Evolutionary conservation across 2,797 vertebrate genomes (phyloP), one percentile per base, ranked within the genome.

Genomic region (Gymnoscopelus braueri): DNA sequence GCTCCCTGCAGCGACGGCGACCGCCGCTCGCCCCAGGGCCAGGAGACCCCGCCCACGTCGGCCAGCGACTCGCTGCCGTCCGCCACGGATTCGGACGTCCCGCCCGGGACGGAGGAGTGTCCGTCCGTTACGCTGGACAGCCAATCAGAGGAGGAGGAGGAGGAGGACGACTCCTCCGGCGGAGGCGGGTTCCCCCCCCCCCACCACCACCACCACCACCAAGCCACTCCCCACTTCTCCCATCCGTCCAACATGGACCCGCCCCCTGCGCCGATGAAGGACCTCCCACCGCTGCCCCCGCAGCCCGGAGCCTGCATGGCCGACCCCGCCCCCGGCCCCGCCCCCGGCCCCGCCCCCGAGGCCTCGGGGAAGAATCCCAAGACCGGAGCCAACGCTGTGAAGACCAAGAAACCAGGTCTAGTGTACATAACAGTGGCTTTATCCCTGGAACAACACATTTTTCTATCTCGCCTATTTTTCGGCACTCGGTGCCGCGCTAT

Each of bases 261-360:
- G 0, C 91, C 93, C 0, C 95, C 96, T 0, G 93, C 93, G 7
- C 91, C 94, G 0, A 79, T 96, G 55, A 96, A 94, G 67, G 96
- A 97, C 29, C 91, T 95, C 2, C 94, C 92, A 0, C 96, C 96
- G 0, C 71, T 96, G 52, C 95, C 96, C 0, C 90, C 95, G 3
- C 95, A 95, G 2, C 95, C 95, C 0, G 94, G 95, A 0, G 92
- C 96, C 75, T 97, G 97, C 87, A 98, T 97, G 96, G 94, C 94
- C 0, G 96, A 98, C 79, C 82, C 95, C 0, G 96, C 96, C 58
- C 71, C 87, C 1, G 87, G 98, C 79, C 81, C 95, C 0, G 96
- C 96, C 59, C 71, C 87, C 1, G 5, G n/a, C n/a, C n/a, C n/a
- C n/a, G n/a, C n/a, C n/a, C n/a, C n/a, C 29, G 87, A 96, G 12